Base-by-base conservation (phyloP, 2,888 invertebrate genomes). In the Blastobasis lacticolella region DNA sequence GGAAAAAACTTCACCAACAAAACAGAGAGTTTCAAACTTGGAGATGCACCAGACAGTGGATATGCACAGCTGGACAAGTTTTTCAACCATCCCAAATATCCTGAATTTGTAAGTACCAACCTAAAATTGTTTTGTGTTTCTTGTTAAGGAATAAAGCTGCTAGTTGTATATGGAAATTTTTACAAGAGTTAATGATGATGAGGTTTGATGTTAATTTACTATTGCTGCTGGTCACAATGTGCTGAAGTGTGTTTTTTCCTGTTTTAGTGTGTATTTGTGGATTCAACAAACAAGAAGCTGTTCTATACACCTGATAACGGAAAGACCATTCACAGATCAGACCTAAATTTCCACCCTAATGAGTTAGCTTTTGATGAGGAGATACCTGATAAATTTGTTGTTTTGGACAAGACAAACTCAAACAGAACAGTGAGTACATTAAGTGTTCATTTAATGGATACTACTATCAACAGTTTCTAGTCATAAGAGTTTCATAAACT, bases 31-130 rank as follows among this genome's bases (percentile, higher is more conserved):
- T 94, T 95, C 70, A 89, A 81, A 57, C 71, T 93, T 49, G 78
- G 88, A 5, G 83, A 90, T 57, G 81, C 82, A 4, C 75, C 80
- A 41, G 71, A 81, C 51, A 88, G 89, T 66, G 82, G 85, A 59
- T 90, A 91, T 74, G 94, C 96, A 1, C 91, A 92, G 48, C 84
- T 97, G 63, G 94, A 95, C 66, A 94, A 94, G 70, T 97, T 95
- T 80, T 94, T 94, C 70, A 95, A 94, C 69, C 95, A 95, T 84
- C 94, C 94, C 0, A 93, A 92, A 62, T 92, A 91, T 71, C 94
- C 93, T 62, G 92, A 92, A 55, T 92, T 92, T 81, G 96, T 96
- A 86, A 93, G 94, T 92, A 69, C 62, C 37, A 36, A 37, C 23
- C 8, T 45, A 36, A 45, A 9, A 40, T 42, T 42, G 9, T 42